These are phyloP conservation scores for Pachyramphus minor DNA, from an alignment of 2,113 vertebrate genomes.

Conservation along the genomic window DNA sequence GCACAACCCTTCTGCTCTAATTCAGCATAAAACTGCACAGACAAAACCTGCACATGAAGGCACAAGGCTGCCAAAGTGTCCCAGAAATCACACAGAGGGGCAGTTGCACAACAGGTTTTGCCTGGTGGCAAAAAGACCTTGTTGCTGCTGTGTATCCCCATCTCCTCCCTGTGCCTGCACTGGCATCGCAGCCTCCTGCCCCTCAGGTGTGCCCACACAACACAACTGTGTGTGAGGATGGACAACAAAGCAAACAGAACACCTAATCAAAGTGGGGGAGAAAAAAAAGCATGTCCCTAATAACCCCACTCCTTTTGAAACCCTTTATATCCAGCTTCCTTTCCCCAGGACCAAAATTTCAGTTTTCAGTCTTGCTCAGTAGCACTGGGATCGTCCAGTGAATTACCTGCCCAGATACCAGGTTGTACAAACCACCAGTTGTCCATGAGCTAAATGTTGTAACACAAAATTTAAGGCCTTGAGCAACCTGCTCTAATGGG, in stretches of 20 bases:
- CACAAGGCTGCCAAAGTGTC: neutral
- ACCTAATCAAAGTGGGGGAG: accelerated
- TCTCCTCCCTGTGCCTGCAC: neutral
- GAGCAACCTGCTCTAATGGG: neutral
- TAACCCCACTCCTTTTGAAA: neutral
- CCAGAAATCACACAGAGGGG: neutral
- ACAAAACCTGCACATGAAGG: neutral
- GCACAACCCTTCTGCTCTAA: neutral
- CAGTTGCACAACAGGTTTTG: neutral
- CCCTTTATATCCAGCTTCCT: neutral
- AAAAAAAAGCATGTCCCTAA: neutral
- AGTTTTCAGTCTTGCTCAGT: neutral
- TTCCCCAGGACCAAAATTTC: neutral
- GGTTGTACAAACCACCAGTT: neutral
- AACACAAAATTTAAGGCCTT: neutral
- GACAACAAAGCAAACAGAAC: neutral
- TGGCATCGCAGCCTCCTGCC: neutral
- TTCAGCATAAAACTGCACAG: neutral
- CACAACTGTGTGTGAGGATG: too few species aligned
- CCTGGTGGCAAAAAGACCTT: neutral
- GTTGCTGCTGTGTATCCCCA: neutral
- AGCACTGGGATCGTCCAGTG: neutral
- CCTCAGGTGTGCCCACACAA: neutral
- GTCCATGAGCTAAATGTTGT: neutral
- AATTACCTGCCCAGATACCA: neutral